phyloP scores from a whole-genome alignment of 1,140 invertebrate genomes.

The Drosophila asahinai region DNA sequence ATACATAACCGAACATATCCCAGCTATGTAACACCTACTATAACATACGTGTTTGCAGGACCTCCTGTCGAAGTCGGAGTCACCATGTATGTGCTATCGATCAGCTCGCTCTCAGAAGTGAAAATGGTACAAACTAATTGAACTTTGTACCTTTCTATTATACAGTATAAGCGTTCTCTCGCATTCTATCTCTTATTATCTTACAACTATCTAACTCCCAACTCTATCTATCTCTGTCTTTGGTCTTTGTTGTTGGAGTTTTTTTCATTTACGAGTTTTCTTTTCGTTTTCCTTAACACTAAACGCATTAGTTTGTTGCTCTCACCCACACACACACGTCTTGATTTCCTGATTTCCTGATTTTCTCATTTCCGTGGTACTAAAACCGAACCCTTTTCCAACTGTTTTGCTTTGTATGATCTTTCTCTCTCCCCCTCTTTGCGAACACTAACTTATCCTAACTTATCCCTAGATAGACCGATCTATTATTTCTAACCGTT shows the following conservation, averaged over 20 bases:
- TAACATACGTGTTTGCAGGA: slow-evolving; percentile 90
- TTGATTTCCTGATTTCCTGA: slow-evolving; percentile 49
- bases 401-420: slow-evolving; percentile 49
- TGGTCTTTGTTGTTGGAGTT: slow-evolving; percentile 72
- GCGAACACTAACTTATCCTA: slow-evolving; percentile 5
- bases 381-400: slow-evolving; percentile 17
- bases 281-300: slow-evolving; percentile 36
- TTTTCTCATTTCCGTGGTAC: slow-evolving; percentile 45
- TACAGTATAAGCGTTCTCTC: slow-evolving; percentile 58
- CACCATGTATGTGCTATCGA: slow-evolving; percentile 99
- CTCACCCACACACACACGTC: slow-evolving; percentile 26
- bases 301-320: slow-evolving; percentile 57
- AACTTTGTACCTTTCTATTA: slow-evolving; percentile 80
- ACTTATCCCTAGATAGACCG: slow-evolving; percentile 33
- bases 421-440: slow-evolving; percentile 16
- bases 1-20: slow-evolving; percentile 4
- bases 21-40: slow-evolving; percentile 47
- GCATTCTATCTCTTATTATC: slow-evolving; percentile 47
- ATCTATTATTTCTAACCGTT: slow-evolving; percentile 44
- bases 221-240: slow-evolving; percentile 47
- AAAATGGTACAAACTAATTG: slow-evolving; percentile 94
- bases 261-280: slow-evolving; percentile 8
- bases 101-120: slow-evolving; percentile 99
- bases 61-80: slow-evolving; percentile 98
- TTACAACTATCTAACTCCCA: slow-evolving; percentile 54